A percentile compares a stretch with the other conserved stretches of the same genome.
Conservation (phyloP, 2,888 invertebrate species). For the Chydorus sphaericus region DNA sequence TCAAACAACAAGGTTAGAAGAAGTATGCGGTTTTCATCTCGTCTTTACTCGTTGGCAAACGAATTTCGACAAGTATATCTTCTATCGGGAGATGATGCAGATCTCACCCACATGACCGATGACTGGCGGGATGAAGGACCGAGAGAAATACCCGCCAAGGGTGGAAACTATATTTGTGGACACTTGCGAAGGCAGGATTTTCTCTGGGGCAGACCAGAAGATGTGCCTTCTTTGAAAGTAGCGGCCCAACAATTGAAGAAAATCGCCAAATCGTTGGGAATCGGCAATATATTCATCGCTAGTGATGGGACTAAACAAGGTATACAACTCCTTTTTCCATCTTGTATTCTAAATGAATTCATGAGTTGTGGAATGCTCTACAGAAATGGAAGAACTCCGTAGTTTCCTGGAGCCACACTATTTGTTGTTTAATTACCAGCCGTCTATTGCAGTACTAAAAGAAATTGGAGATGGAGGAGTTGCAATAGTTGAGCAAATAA, state of each 20-base stretch:
- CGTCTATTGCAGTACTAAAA: conserved; percentile 28
- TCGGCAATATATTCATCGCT: conserved; percentile 59
- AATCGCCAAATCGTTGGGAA: conserved; percentile 38
- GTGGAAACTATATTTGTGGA: conserved; percentile 61
- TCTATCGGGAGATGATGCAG: conserved; percentile 43
- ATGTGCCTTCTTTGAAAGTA: conserved; percentile 60
- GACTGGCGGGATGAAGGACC: conserved; percentile 45
- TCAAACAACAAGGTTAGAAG: conserved; percentile 43
- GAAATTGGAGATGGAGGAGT: conserved; percentile 63
- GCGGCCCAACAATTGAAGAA: conserved; percentile 58
- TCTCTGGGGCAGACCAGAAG: conserved; percentile 49
- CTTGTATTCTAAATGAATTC: background rate
- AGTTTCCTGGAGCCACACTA: conserved; percentile 26
- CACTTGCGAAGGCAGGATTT: conserved; percentile 87
- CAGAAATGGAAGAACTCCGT: conserved; percentile 34
- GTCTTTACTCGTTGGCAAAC: conserved; percentile 49
- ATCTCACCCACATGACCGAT: conserved; percentile 40
- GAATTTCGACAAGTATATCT: conserved; percentile 45
- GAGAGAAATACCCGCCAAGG: conserved; percentile 24
- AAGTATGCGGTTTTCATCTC: conserved; percentile 75
- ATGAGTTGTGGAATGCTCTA: conserved; percentile 8
- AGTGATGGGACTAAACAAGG: conserved; percentile 58
- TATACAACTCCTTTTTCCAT: conserved; percentile 19
- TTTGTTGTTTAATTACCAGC: conserved; percentile 21
- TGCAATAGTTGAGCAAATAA: conserved; percentile 89